Conservation (phyloP, 2,113 vertebrate species). For the Cephalopholis sonnerati region DNA sequence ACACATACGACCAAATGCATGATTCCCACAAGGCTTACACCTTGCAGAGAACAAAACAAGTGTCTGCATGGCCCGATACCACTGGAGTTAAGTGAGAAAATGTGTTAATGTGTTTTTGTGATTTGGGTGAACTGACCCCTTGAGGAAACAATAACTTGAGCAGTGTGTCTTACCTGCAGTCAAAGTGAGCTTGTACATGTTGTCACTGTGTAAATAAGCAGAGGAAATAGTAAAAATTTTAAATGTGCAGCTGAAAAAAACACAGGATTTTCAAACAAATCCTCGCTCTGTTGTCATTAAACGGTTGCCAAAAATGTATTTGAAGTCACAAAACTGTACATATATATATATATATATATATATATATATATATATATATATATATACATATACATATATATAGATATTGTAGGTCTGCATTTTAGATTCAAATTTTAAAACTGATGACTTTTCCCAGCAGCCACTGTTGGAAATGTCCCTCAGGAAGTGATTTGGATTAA, state of each 20-base stretch:
- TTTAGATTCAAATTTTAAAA: not conserved
- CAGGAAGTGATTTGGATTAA: not conserved
- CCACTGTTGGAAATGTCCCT: not conserved
- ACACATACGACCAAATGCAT: too few species aligned
- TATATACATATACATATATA: too few species aligned
- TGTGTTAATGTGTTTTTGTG: not conserved
- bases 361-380: too few species aligned
- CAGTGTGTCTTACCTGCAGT: conserved; percentile 27
- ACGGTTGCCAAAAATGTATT: not conserved
- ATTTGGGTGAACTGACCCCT: not conserved
- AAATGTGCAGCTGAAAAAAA: not conserved
- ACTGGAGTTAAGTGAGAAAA: not conserved
- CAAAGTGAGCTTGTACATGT: conserved; percentile 35
- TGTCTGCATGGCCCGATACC: not conserved
- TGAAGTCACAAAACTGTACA: not conserved
- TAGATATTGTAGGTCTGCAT: not conserved
- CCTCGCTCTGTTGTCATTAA: not conserved
- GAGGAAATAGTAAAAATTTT: not conserved
- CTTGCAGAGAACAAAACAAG: not conserved
- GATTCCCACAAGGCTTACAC: too few species aligned
- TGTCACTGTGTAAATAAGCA: conserved; percentile 19
- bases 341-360: too few species aligned
- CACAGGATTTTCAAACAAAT: too few species aligned
- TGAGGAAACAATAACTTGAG: not conserved
- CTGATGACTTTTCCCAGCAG: not conserved